Percentiles rank a stretch among this genome's conserved stretches.
These are phyloP conservation scores for Hybognathus amarus DNA, from an alignment of 2,797 vertebrate species.

Conservation along the genomic window DNA sequence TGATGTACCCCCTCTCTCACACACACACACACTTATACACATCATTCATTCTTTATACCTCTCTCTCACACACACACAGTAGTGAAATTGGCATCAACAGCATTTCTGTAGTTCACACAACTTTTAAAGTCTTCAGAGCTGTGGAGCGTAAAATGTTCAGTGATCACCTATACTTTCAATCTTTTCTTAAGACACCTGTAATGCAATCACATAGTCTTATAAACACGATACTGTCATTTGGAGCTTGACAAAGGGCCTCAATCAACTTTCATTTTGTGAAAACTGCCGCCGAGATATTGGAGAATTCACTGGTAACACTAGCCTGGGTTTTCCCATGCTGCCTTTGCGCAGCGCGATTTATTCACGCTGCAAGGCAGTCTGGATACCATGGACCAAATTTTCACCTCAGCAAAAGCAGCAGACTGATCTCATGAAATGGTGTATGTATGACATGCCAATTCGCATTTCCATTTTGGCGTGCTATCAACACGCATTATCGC, in stretches of 20 bases:
- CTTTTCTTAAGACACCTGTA: not conserved
- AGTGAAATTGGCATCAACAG: not conserved
- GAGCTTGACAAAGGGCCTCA: not conserved
- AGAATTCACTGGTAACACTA: not conserved
- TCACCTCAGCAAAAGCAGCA: too few relatives aligned
- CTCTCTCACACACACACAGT: not conserved
- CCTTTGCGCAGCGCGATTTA: too few relatives aligned
- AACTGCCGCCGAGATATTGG: not conserved
- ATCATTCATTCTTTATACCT: too few relatives aligned
- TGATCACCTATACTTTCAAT: not conserved
- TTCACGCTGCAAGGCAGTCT: too few relatives aligned
- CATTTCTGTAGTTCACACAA: not conserved
- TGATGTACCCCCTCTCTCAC: not conserved
- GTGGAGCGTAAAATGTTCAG: not conserved
- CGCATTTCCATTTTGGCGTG: too few relatives aligned
- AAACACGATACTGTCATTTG: not conserved
- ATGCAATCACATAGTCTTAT: not conserved
- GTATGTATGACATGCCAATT: too few relatives aligned
- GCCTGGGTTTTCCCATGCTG: too few relatives aligned
- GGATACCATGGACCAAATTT: too few relatives aligned
- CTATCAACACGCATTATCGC: too few relatives aligned
- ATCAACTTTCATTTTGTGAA: not conserved
- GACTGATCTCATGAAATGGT: too few relatives aligned
- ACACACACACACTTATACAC: not conserved
- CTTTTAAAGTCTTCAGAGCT: not conserved